Evolutionary conservation across 1,140 invertebrate genomes (phyloP).

Genomic region (Oscheius sp.): DNA sequence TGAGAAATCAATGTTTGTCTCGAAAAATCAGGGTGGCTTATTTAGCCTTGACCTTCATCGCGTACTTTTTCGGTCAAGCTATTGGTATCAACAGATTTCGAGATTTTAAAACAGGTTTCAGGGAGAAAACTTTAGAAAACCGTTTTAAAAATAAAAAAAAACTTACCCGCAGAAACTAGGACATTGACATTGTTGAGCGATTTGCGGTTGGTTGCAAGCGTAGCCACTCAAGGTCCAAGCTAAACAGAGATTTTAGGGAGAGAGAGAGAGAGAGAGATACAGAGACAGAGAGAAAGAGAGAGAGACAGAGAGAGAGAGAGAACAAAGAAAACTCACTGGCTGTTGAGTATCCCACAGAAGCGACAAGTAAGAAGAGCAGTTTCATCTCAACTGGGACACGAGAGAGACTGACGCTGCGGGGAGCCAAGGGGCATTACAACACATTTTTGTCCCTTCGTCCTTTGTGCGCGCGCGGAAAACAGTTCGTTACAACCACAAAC

Average conservation of each 20-base stretch:
- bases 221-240: slow-evolving; percentile 31
- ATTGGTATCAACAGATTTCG: too few relatives aligned
- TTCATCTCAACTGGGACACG: not conserved
- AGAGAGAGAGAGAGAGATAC: too few relatives aligned
- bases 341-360: not conserved
- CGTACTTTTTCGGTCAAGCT: too few relatives aligned
- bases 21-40: too few relatives aligned
- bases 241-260: not conserved
- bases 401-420: not conserved
- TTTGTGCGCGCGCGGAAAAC: not conserved
- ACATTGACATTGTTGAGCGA: slow-evolving; percentile 24
- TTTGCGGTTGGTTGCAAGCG: slow-evolving; percentile 20
- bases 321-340: not conserved
- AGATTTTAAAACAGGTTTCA: too few relatives aligned
- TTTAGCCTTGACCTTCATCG: too few relatives aligned
- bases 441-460: not conserved
- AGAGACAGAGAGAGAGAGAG: too few relatives aligned
- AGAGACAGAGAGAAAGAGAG: too few relatives aligned
- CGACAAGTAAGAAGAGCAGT: not conserved
- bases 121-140: too few relatives aligned
- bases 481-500: not conserved
- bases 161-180: slow-evolving; percentile 15
- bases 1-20: not conserved
- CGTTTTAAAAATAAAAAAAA: too few relatives aligned
- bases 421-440: not conserved